Evolutionary conservation across 2,888 invertebrate genomes (phyloP).

Genomic region (Allophyes oxyacanthae): DNA sequence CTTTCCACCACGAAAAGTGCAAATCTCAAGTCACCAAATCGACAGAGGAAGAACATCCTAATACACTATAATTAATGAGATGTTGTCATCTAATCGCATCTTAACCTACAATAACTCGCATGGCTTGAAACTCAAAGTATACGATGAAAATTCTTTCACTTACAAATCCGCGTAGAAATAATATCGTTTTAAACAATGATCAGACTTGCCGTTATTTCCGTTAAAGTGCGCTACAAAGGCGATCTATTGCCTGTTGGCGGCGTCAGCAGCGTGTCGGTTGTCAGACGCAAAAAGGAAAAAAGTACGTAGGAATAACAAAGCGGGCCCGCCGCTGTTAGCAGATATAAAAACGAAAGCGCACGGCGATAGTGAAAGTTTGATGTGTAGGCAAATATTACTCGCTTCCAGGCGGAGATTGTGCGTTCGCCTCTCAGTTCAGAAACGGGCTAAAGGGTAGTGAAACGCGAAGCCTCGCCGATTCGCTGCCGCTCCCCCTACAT

Average conservation of each 20-base stretch:
- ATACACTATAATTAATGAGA: no score
- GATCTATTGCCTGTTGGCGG: slow-evolving; percentile 37
- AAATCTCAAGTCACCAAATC: no score
- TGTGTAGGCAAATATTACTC: slow-evolving; percentile 89
- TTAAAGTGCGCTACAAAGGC: slow-evolving; percentile 32
- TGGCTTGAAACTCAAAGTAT: no score
- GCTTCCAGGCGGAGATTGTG: slow-evolving; percentile 86
- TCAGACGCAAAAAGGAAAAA: slow-evolving; percentile 67
- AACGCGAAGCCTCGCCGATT: slow-evolving; percentile 68
- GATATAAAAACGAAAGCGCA: slow-evolving; percentile 88
- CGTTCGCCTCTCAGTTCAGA: slow-evolving; percentile 79
- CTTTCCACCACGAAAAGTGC: no score
- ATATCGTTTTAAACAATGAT: slow-evolving; percentile 12
- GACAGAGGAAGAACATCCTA: no score
- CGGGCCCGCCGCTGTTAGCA: slow-evolving; percentile 73
- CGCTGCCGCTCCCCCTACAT: slow-evolving; percentile 67
- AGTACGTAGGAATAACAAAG: slow-evolving; percentile 79
- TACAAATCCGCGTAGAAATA: not conserved
- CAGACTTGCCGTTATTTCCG: slow-evolving; percentile 40
- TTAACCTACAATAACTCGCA: no score
- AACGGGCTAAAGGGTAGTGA: slow-evolving; percentile 78
- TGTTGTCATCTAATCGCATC: no score
- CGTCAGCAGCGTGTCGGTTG: slow-evolving; percentile 58
- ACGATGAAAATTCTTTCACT: no score
- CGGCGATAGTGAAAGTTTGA: slow-evolving; percentile 88